phyloP scores from a whole-genome alignment of 2,113 vertebrate species.

The Nanger granti region DNA sequence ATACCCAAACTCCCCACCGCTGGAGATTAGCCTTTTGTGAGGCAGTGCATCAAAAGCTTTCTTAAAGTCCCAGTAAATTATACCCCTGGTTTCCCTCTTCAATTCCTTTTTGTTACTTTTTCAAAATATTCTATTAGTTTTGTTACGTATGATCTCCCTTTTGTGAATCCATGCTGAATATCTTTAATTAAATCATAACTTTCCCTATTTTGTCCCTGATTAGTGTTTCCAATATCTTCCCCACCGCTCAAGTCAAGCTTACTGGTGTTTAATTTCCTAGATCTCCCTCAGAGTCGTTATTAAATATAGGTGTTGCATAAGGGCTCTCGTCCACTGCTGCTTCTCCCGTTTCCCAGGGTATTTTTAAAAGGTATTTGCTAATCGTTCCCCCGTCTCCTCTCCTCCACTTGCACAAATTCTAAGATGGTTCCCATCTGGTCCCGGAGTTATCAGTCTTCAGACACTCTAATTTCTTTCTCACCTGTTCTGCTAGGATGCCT shows the following conservation, averaged over 20 bases:
- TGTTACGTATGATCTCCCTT: slow-evolving; percentile 82
- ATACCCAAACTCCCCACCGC: slow-evolving; percentile 33
- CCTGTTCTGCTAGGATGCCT: slow-evolving; percentile 11
- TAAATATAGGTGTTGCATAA: slow-evolving; percentile 71
- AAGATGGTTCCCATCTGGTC: slow-evolving; percentile 38
- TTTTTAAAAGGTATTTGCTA: slow-evolving; percentile 56
- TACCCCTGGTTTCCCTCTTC: slow-evolving; percentile 68
- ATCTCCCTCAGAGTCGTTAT: slow-evolving; percentile 74
- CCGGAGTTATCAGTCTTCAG: neutral
- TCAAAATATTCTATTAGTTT: slow-evolving; percentile 81
- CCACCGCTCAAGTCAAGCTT: slow-evolving; percentile 76
- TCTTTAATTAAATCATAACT: slow-evolving; percentile 87
- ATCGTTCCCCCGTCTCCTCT: slow-evolving; percentile 13
- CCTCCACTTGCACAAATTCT: slow-evolving; percentile 18
- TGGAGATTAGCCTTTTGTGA: slow-evolving; percentile 67
- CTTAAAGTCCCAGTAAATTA: slow-evolving; percentile 70
- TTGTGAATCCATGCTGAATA: slow-evolving; percentile 85
- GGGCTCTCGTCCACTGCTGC: slow-evolving; percentile 45
- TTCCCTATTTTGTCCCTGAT: slow-evolving; percentile 82
- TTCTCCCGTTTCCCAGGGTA: slow-evolving; percentile 13
- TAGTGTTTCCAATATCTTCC: slow-evolving; percentile 80
- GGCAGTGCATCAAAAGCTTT: slow-evolving; percentile 53
- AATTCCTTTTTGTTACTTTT: slow-evolving; percentile 70
- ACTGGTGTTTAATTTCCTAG: slow-evolving; percentile 79
- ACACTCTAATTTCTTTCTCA: neutral